Evolutionary conservation across 2,888 invertebrate genomes (phyloP).

Genomic region (Blera fallax): DNA sequence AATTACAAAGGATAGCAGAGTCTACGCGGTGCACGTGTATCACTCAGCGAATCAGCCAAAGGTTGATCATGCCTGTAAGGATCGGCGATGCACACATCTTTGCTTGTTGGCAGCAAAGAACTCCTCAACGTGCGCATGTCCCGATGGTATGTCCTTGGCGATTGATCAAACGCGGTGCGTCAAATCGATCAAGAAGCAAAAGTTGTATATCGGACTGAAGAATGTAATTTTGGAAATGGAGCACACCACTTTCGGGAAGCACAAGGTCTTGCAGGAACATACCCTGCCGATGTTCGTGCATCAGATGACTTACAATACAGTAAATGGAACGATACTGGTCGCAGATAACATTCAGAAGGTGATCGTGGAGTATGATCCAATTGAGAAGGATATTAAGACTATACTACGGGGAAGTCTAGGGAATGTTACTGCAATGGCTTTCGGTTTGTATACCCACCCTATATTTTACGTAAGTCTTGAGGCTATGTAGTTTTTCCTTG

Average conservation of each 20-base stretch:
- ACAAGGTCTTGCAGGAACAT: slow-evolving; percentile 83
- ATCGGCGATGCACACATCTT: slow-evolving; percentile 87
- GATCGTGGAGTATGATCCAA: slow-evolving; percentile 81
- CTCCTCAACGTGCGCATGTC: slow-evolving; percentile 88
- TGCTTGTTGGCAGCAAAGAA: slow-evolving; percentile 87
- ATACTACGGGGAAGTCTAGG: slow-evolving; percentile 82
- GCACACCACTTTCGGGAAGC: slow-evolving; percentile 87
- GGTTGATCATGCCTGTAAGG: slow-evolving; percentile 85
- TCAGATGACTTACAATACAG: slow-evolving; percentile 86
- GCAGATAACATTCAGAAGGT: slow-evolving; percentile 82
- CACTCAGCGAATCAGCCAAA: slow-evolving; percentile 86
- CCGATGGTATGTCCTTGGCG: slow-evolving; percentile 86
- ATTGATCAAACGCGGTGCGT: slow-evolving; percentile 84
- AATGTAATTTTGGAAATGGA: slow-evolving; percentile 85
- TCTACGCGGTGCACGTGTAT: slow-evolving; percentile 87
- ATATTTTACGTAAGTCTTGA: not conserved
- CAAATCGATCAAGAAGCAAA: slow-evolving; percentile 81
- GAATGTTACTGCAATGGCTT: slow-evolving; percentile 84
- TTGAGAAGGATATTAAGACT: slow-evolving; percentile 74
- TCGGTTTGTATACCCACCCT: slow-evolving; percentile 82
- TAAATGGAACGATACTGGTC: slow-evolving; percentile 83
- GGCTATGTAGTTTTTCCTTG: slow-evolving; percentile 34
- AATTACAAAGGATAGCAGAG: slow-evolving; percentile 83
- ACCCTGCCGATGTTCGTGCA: slow-evolving; percentile 84
- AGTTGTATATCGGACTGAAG: slow-evolving; percentile 83